These are phyloP conservation scores for Streblospio benedicti DNA, from an alignment of 1,140 invertebrate genomes.

Conservation along the genomic window DNA sequence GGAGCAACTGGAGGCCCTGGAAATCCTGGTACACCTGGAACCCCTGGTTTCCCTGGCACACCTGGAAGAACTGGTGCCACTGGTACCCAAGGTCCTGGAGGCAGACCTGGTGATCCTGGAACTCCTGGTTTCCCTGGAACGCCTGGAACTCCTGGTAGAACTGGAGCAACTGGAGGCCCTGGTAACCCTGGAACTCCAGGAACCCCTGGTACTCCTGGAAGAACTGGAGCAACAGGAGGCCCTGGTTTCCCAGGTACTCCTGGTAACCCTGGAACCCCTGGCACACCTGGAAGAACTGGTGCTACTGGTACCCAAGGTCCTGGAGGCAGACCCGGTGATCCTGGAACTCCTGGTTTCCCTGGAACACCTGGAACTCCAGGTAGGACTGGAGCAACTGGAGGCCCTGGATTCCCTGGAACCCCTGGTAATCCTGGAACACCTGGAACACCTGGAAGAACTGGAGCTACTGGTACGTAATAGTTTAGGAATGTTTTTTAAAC, in stretches of 20 bases:
- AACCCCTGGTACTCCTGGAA: background rate
- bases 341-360: background rate
- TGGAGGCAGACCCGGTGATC: background rate
- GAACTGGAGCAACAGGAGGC: background rate
- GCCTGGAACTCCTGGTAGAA: too few relatives aligned
- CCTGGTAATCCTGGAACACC: background rate
- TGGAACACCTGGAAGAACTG: background rate
- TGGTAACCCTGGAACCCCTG: background rate
- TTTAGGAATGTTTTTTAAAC: too few relatives aligned
- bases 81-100: background rate
- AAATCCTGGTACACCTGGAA: background rate
- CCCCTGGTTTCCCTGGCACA: background rate
- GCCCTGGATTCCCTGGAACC: background rate
- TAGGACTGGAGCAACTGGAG: constrained; percentile 10
- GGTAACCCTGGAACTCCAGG: background rate
- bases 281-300: background rate
- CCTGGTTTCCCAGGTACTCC: background rate
- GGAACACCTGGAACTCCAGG: constrained; percentile 8
- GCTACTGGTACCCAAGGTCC: background rate
- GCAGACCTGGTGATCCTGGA: constrained; percentile 1
- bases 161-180: background rate
- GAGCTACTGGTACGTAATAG: background rate
- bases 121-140: too few relatives aligned
- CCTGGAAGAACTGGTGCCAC: background rate
- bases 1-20: background rate